Evolutionary conservation across 2,797 vertebrate species (phyloP).

Genomic region (Macrochelys suwanniensis): DNA sequence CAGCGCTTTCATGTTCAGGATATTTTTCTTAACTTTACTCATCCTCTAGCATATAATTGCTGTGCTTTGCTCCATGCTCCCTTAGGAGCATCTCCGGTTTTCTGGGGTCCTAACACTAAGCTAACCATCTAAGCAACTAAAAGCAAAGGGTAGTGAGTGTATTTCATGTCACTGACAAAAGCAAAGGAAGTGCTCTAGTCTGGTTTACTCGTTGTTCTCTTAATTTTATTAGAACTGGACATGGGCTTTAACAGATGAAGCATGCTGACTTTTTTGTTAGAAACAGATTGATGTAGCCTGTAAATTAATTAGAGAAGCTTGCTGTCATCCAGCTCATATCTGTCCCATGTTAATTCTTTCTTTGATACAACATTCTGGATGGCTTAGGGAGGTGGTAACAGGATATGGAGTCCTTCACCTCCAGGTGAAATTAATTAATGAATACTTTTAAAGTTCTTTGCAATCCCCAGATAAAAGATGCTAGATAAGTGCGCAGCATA

Average conservation of each 20-base stretch:
- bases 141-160: neutral
- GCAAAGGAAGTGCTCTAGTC: neutral
- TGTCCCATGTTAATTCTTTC: neutral
- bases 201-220: neutral
- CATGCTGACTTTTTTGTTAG: neutral
- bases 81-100: neutral
- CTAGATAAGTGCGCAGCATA: neutral
- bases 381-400: fast-evolving
- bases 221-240: neutral
- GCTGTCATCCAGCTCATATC: neutral
- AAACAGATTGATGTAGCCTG: neutral
- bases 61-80: neutral
- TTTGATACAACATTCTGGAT: neutral
- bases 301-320: neutral
- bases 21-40: neutral
- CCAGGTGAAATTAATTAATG: neutral
- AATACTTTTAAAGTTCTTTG: neutral
- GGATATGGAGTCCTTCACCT: neutral
- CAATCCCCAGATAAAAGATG: neutral
- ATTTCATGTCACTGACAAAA: neutral
- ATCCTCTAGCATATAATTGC: neutral
- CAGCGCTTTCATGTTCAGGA: neutral
- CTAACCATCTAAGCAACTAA: neutral
- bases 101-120: neutral
- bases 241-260: neutral